Base-by-base conservation (phyloP, 2,797 vertebrate genomes). In the Tragopan temminckii region DNA sequence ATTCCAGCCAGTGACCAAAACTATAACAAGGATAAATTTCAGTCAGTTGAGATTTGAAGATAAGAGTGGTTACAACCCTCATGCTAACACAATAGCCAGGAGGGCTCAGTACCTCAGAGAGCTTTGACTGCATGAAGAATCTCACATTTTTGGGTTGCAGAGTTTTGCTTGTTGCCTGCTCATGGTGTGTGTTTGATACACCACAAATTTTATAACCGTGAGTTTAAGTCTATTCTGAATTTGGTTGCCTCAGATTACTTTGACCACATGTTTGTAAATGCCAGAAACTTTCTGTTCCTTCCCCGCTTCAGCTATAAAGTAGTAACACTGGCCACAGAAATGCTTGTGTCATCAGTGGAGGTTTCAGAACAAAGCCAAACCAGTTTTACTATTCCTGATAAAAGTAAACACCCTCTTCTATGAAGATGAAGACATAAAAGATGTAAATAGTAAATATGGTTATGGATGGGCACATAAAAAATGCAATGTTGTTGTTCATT, bases 391-490 rank as follows among this genome's bases (percentile, higher is more conserved):
- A 6, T 55, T 70, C 67, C 71, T 55, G 24, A 58, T 87, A 85
- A 88, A 81, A 14, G 46, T 77, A 64, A 91, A 90, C 63, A 72
- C 12, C 11, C 10, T 82, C 68, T 45, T 70, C 59, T 82, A n/a
- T 67, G 52, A 89, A 79, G 53, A 68, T 16, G 77, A 70, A 62
- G 50, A 59, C 71, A 87, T 75, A 70, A 90, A 90, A 79, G 38
- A 55, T 85, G 42, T 43, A 43, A 43, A 31, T n/a, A 62, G 21
- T 89, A 93, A 95, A 89, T 82, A 92, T 74, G 94, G 24, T 40
- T 80, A 91, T 64, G n/a, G 40, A 80, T 74, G 17, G 27, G 87
- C 86, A 80, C 62, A 92, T 92, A 89, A 95, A 95, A 95, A 95
- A 66, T 87, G 38, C 38, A 75, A 23, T 85, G 71, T n/a, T 87